A percentile compares a stretch with the other conserved stretches of the same genome.
Conservation (phyloP, 2,113 vertebrate species). For the Suricata suricatta region DNA sequence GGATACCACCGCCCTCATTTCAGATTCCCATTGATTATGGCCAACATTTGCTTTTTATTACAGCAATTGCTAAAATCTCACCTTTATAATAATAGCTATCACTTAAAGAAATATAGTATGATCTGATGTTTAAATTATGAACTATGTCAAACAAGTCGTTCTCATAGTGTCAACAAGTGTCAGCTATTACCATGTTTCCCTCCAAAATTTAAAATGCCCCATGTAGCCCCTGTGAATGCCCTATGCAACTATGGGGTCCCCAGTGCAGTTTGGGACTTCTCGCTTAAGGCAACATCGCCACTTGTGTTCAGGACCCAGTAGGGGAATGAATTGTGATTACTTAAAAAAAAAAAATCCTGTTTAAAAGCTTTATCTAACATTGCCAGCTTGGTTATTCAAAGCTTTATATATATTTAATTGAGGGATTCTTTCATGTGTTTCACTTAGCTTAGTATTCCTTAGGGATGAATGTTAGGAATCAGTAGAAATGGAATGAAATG, state of each 20-base stretch:
- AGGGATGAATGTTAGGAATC: neutral
- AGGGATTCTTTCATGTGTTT: neutral
- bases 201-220: neutral
- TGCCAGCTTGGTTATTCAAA: slow-evolving; percentile 22
- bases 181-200: neutral
- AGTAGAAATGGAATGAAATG: neutral
- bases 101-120: neutral
- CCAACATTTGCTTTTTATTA: neutral
- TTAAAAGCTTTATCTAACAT: neutral
- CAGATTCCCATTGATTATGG: neutral
- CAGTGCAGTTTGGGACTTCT: neutral
- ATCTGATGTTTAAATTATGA: neutral
- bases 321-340: neutral
- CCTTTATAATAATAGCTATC: neutral
- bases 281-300: neutral
- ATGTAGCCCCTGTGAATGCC: neutral
- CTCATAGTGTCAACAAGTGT: neutral
- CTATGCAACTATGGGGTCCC: neutral
- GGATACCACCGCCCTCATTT: neutral
- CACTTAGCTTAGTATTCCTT: neutral
- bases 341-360: neutral
- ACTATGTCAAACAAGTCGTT: neutral
- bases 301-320: neutral
- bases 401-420: neutral
- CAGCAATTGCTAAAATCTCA: neutral